Base-by-base conservation (phyloP, 2,797 vertebrate genomes). In the Tenualosa thibaudeaui region DNA sequence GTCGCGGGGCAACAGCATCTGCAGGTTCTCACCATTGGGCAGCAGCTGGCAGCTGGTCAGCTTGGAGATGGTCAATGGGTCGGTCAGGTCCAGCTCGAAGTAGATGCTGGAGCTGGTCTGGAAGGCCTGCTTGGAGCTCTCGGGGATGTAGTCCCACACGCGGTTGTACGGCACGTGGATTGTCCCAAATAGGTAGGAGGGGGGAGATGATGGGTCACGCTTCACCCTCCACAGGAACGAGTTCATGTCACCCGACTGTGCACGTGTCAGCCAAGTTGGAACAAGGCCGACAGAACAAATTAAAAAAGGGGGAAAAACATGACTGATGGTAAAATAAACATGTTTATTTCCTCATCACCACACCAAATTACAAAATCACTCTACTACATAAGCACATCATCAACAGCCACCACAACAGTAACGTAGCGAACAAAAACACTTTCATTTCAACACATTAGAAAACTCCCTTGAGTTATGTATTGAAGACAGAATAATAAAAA, bases 81-180 rank as follows among this genome's bases (percentile, higher is more conserved):
- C 96, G 0, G 96, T 97, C 82, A 97, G 95, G 92, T 97, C 96
- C 89, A 97, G 91, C 91, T 97, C 96, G 0, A 97, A 97, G 91
- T 96, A 97, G 58, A 97, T 95, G 0, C 90, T 95, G 88, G 93
- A 92, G 71, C 96, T 97, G 88, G 93, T 93, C 65, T 95, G 95
- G 90, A 97, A 97, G 9, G 96, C 96, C 0, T 91, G 93, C 90
- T 97, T 97, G 54, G 96, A 97, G 89, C 95, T 97, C 82, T 96
- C 94, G 0, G 96, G 96, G 90, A 97, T 95, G 89, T 96, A 97
- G 91, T 97, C 96, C 96, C 96, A 97, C 43, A 97, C 96, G 0
- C 96, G 94, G 1, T 96, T 97, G 90, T 97, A 97, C 0, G 96
- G 96, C 86, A 97, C 96, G 3, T 97, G 96, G 89, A 97, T 97